Evolutionary conservation across 2,113 vertebrate genomes (phyloP), one percentile per base, ranked within the genome.

Genomic region (Sterna hirundo): DNA sequence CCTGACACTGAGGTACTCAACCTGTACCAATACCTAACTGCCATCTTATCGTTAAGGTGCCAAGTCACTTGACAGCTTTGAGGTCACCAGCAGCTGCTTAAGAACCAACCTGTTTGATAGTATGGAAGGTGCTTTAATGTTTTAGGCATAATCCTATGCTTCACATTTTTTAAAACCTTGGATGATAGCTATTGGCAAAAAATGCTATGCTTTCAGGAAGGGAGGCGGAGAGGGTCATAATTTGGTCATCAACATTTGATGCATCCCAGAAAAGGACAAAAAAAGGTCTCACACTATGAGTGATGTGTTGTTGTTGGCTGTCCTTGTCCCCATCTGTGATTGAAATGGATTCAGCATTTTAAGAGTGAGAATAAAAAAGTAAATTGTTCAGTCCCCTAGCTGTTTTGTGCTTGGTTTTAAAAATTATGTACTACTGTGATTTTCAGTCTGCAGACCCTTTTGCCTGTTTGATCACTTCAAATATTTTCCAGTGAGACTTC

Each of bases 261-360:
- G 68, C 34, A 94, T 96, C 94, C 83, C 88, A 95, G 62, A 96
- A 96, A 83, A 95, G 90, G 71, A 93, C 34, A 89, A 92, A 76
- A 88, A 94, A 96, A 92, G 47, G 72, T 94, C 78, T 96, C 83
- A 82, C 9, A 11, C 79, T 80, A 83, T 68, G 93, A 95, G 57
- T 57, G 72, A 77, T 83, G 22, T 97, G 90, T 93, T 97, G 52
- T 90, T 93, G 52, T 96, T 96, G 96, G 95, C 95, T 96, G 77
- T 76, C 70, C 77, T 54, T 94, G 66, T 92, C 83, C 54, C 66
- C 74, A 91, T 66, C 89, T 95, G 89, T 29, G 19, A 95, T 2
- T 97, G 81, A 95, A 95, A 91, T 62, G 38, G 58, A 95, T 91
- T 95, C 93, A 93, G 62, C 46, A 69, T 91, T 94, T 92, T 80